Base-by-base conservation (phyloP, 2,888 invertebrate genomes). In the Poecilus cupreus region DNA sequence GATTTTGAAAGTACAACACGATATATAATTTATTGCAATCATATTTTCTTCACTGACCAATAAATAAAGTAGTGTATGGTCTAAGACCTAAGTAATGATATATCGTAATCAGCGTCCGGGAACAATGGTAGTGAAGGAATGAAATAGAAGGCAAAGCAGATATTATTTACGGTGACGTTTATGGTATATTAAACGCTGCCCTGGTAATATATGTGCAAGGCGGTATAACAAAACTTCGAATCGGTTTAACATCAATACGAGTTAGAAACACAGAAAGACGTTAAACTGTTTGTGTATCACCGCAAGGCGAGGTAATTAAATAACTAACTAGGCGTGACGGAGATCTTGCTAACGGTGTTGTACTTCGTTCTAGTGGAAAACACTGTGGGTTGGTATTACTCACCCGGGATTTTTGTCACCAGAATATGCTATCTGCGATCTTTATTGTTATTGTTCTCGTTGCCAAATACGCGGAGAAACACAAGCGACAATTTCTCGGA, bases 131-230 rank as follows among this genome's bases (percentile, higher is more conserved):
- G 8, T 24, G 32, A 46, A 51, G 51, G 51, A 22, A 49, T 68
- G 16, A 49, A 51, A 51, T 75, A 37, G 54, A 20, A 32, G 18
- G 76, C 37, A 51, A 79, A 79, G 22, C 49, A 79, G 79, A 64
- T 79, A 79, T 79, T 79, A 79, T 79, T 79, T 79, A 79, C 57
- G 32, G 46, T 37, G 79, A 70, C 79, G 37, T 79, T 79, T 79
- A 79, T 79, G 70, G 54, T 79, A 54, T 70, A 51, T 79, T 79
- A 70, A 79, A 76, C 43, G 79, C 70, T 64, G 24, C 26, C n/a
- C 26, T 24, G 70, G 79, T 79, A 79, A 79, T 26, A 70, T 79
- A 79, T 79, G 64, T 46, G 26, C 54, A 11, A 57, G 49, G 70
- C 51, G 54, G 68, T 78, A 37, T 49, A 49, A 43, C 78, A 78